Conservation (phyloP, 2,797 vertebrate species). For the Thunnus albacares region DNA sequence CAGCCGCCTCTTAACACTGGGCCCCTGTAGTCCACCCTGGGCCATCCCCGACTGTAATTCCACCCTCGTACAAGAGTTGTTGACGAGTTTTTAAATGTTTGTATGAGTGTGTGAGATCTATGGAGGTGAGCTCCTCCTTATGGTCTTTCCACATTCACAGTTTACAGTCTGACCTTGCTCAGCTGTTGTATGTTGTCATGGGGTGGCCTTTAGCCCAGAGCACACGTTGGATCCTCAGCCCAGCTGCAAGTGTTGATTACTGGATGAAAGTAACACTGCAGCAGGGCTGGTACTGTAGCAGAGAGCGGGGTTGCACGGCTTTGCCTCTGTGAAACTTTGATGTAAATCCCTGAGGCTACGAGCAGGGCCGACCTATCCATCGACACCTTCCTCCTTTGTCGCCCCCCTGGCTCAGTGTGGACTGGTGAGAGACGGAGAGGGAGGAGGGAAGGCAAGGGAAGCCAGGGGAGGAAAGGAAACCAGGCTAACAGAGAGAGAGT, state of each 20-base stretch:
- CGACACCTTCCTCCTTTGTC: constrained; percentile 40
- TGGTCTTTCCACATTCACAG: constrained; percentile 29
- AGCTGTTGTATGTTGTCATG: constrained; percentile 81
- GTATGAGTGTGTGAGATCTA: constrained; percentile 1
- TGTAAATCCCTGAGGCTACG: constrained; percentile 56
- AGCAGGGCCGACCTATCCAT: constrained; percentile 56
- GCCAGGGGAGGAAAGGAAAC: constrained; percentile 17
- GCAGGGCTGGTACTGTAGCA: constrained; percentile 36
- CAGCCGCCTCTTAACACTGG: constrained; percentile 13
- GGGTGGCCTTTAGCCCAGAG: constrained; percentile 34
- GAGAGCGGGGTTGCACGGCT: constrained; percentile 33
- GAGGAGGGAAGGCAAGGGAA: constrained; percentile 6
- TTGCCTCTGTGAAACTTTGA: constrained; percentile 52
- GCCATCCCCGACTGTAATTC: constrained; percentile 46
- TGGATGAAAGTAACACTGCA: constrained; percentile 48
- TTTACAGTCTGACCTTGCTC: constrained; percentile 72
- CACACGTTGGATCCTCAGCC: constrained; percentile 35
- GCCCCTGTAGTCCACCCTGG: constrained; percentile 23
- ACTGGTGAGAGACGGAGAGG: constrained; percentile 8
- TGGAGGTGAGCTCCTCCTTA: constrained; percentile 9
- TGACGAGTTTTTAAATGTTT: constrained; percentile 39
- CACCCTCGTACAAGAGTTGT: constrained; percentile 32
- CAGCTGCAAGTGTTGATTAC: constrained; percentile 55
- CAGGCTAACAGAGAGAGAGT: constrained; percentile 26
- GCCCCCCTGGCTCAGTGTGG: constrained; percentile 9